Conservation (phyloP, 2,113 vertebrate species). For the Pristiophorus japonicus region DNA sequence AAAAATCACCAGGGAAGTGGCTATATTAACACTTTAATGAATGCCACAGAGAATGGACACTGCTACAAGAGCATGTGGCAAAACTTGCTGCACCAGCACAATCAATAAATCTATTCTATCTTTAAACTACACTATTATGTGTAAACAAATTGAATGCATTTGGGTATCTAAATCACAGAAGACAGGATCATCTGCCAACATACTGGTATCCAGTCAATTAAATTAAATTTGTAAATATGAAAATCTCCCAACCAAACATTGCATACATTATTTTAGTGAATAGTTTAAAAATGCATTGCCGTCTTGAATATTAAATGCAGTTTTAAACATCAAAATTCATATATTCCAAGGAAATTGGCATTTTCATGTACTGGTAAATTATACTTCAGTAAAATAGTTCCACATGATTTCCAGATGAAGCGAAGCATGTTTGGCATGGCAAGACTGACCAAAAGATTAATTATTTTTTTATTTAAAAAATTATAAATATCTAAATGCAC, state of each 20-base stretch:
- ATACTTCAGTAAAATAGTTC: neutral
- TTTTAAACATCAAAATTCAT: neutral
- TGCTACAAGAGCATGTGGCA: neutral
- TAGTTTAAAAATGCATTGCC: neutral
- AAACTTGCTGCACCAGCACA: neutral
- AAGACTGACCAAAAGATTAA: neutral
- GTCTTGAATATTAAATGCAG: neutral
- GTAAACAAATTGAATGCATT: neutral
- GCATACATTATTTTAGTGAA: neutral
- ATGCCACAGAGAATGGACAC: neutral
- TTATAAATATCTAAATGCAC: neutral
- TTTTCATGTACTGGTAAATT: neutral
- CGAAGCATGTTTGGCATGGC: neutral
- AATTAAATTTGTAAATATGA: conserved; percentile 9
- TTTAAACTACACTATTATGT: neutral
- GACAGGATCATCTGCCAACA: neutral
- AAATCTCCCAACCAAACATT: neutral
- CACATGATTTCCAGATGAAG: neutral
- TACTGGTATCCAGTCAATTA: neutral
- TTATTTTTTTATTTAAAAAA: neutral
- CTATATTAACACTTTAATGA: neutral
- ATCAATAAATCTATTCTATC: neutral
- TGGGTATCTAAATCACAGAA: neutral
- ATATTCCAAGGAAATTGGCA: neutral
- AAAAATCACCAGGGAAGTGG: neutral